Conservation (phyloP, 2,888 invertebrate species). For the Rosalia funebris region DNA sequence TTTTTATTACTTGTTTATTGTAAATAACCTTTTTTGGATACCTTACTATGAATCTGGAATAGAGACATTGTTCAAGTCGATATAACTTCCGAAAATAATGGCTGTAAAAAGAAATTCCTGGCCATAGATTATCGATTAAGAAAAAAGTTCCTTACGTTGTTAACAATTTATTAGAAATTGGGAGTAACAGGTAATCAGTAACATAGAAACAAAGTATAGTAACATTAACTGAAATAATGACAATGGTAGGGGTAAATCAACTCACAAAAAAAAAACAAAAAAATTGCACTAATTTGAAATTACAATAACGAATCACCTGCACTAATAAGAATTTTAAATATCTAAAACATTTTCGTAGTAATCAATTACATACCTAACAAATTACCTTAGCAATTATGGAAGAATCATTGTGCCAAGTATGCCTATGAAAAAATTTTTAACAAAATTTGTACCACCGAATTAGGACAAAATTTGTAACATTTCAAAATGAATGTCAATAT, state of each 20-base stretch:
- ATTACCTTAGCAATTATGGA: slow-evolving; percentile 20
- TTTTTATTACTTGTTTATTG: too few relatives aligned
- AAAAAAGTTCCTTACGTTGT: too few relatives aligned
- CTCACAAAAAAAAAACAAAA: slow-evolving; percentile 4
- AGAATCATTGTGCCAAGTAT: slow-evolving; percentile 16
- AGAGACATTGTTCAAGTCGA: too few relatives aligned
- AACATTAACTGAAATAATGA: neutral
- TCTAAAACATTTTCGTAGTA: slow-evolving; percentile 6
- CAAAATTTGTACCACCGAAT: slow-evolving; percentile 21
- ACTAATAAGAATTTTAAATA: slow-evolving; percentile 16
- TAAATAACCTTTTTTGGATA: too few relatives aligned
- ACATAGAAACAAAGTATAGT: neutral
- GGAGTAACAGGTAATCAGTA: slow-evolving; percentile 17
- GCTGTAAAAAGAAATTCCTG: too few relatives aligned
- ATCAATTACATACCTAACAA: slow-evolving; percentile 10
- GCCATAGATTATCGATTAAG: too few relatives aligned
- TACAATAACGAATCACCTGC: slow-evolving; percentile 19
- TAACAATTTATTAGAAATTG: slow-evolving; percentile 21
- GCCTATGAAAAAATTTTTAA: slow-evolving; percentile 11
- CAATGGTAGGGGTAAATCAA: neutral
- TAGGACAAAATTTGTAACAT: slow-evolving; percentile 24
- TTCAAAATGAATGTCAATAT: slow-evolving; percentile 31
- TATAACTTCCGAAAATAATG: too few relatives aligned
- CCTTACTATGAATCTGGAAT: too few relatives aligned
- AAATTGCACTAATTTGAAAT: slow-evolving; percentile 23